Evolutionary conservation across 2,797 vertebrate genomes (phyloP), one percentile per base, ranked within the genome.

Genomic region (Steatocranus sp.): DNA sequence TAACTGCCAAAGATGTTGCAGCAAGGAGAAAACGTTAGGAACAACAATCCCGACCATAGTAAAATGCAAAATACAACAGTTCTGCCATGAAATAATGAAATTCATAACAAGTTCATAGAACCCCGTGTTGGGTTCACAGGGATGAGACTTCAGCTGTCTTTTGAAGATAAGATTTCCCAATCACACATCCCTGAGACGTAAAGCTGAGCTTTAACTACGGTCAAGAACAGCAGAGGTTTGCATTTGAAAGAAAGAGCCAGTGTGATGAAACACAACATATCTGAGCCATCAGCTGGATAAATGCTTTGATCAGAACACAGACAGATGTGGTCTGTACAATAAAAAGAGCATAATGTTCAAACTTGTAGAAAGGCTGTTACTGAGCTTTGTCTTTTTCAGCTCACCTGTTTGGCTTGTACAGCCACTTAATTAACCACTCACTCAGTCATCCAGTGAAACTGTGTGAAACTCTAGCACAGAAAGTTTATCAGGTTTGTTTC

Each of bases 391-490:
- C 5, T 27, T 0, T 34, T 7, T 58, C 56, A n/a, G 8, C 30
- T 51, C 3, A 53, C 6, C 5, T n/a, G 56, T 32, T 61, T 53
- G 18, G 58, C 36, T 36, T 36, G 32, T 46, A 43, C 41, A 70
- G 66, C 0, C 0, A 27, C 41, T 46, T 17, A 17, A 43, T 43
- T 27, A 11, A 17, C 0, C 17, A 7, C 30, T 27, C 38, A 27
- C 66, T 70, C 66, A 2, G 23, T 30, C 38, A 7, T 70, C 23
- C 66, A 46, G 23, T 0, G 66, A 10, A 17, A 46, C 30, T 41
- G 5, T 27, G 12, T n/a, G n/a, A 23, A 14, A 14, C 0, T 70
- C 66, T 11, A 25, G 11, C 23, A 30, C 23, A 48, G 15, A 61
- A 34, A 70, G 23, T 18, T 3, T 2, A 48, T 30, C 68, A 73